These are phyloP conservation scores for Struthio camelus DNA, from an alignment of 2,113 vertebrate species.

Conservation along the genomic window DNA sequence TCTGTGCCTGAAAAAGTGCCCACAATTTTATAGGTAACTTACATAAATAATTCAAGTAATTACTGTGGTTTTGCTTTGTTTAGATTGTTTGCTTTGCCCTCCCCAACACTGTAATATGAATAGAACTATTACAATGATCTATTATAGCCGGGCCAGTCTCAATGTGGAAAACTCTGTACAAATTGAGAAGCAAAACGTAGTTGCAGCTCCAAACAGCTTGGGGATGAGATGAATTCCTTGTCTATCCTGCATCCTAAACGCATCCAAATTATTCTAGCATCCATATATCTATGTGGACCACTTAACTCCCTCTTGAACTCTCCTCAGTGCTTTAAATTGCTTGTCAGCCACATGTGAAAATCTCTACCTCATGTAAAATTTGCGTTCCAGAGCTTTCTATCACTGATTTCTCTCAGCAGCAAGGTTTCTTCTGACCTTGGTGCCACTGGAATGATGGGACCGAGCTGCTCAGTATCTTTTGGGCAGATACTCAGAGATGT, in stretches of 20 bases:
- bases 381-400: neutral
- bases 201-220: constrained; percentile 17
- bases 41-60: constrained; percentile 10
- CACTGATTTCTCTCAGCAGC: neutral
- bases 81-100: neutral
- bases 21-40: constrained; percentile 8
- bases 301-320: constrained; percentile 65
- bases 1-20: neutral
- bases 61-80: constrained; percentile 5
- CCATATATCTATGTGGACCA: constrained; percentile 8
- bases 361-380: constrained; percentile 16
- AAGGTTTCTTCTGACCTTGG: neutral
- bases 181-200: constrained; percentile 28
- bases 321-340: constrained; percentile 43
- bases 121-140: neutral
- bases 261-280: constrained; percentile 43
- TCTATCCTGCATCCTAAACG: constrained; percentile 5
- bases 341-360: constrained; percentile 40
- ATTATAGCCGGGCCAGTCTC: neutral
- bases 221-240: constrained; percentile 24
- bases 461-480: neutral
- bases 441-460: neutral
- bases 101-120: neutral
- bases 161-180: neutral
- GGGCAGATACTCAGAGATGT: neutral